Base-by-base conservation (phyloP, 2,797 vertebrate genomes). In the Melanotaenia trifasciata region DNA sequence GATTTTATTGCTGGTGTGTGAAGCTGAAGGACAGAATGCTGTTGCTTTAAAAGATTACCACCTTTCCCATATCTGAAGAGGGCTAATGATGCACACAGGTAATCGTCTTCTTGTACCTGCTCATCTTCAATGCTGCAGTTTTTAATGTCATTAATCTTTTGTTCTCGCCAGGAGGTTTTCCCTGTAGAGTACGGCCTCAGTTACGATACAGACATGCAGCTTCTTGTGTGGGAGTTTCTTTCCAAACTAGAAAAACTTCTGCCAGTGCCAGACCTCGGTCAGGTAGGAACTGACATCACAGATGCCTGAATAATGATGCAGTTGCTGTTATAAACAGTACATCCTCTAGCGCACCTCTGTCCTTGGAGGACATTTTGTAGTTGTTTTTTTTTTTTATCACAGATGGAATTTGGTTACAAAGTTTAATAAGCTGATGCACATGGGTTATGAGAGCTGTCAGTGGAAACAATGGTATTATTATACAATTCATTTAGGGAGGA, bases 161-260 rank as follows among this genome's bases (percentile, higher is more conserved):
- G n/a, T 73, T 0, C 11, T 54, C 12, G n/a, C 0, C 76, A 92
- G 90, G 91, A 90, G 47, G 85, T 91, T 70, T 91, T 91, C 28
- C 84, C 83, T 5, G 47, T 71, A 38, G 88, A 90, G 28, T 90
- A 90, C 2, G 87, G 88, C 5, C 64, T 66, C 71, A 71, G 67
- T 77, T 91, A 84, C 1, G 90, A 90, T 43, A 70, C 76, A 32
- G 88, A 90, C 78, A 88, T 86, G 81, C 90, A 91, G 79, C 85
- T 92, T 2, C 85, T 91, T 0, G 76, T 88, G 43, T 91, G 89
- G 90, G 91, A 91, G 67, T 87, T 91, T 71, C 90, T 92, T 11
- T 91, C 84, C 26, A 90, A 89, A 72, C 72, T 92, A 70, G 87
- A 92, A 72, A 89, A 87, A 58, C 84, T 91, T 7, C 75, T 91